These are phyloP conservation scores for Lycopodina hypogea DNA, from an alignment of 37 sponge, comb jelly and placozoan species.

Conservation along the genomic window DNA sequence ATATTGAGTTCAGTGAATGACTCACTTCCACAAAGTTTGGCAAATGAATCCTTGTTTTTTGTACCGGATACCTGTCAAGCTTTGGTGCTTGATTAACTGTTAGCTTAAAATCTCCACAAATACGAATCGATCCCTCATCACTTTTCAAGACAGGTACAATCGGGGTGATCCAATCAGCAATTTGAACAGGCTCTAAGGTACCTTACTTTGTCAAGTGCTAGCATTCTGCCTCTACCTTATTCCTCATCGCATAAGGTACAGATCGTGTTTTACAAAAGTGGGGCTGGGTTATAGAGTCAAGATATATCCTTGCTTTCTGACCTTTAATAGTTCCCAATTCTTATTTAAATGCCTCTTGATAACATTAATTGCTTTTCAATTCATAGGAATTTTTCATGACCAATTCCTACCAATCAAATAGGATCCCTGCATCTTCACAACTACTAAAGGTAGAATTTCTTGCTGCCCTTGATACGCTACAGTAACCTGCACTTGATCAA, in stretches of 20 bases:
- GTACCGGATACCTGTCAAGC: constrained; percentile 28
- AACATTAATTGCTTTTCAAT: too few relatives aligned
- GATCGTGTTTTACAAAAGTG: too few relatives aligned
- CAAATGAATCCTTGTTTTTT: too few relatives aligned
- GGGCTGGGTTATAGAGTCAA: too few relatives aligned
- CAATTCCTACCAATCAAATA: not conserved
- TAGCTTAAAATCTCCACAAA: constrained; percentile 56
- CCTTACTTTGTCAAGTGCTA: too few relatives aligned
- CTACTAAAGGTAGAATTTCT: constrained; percentile 4
- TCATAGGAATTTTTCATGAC: too few relatives aligned
- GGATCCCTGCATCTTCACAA: not conserved
- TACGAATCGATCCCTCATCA: constrained; percentile 19
- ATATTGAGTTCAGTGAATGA: constrained; percentile 37
- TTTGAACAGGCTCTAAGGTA: constrained; percentile 28
- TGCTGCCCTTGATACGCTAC: not conserved
- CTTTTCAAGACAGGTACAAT: constrained; percentile 38
- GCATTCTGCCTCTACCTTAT: too few relatives aligned
- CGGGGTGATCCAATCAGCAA: constrained; percentile 48
- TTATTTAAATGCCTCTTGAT: too few relatives aligned
- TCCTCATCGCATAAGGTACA: too few relatives aligned
- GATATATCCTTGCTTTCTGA: too few relatives aligned
- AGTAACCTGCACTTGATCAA: not conserved
- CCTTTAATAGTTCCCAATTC: too few relatives aligned
- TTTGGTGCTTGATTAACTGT: constrained; percentile 27
- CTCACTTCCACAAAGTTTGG: too few relatives aligned